phyloP scores from a whole-genome alignment of 2,888 invertebrate species.

The Melanophora roralis region DNA sequence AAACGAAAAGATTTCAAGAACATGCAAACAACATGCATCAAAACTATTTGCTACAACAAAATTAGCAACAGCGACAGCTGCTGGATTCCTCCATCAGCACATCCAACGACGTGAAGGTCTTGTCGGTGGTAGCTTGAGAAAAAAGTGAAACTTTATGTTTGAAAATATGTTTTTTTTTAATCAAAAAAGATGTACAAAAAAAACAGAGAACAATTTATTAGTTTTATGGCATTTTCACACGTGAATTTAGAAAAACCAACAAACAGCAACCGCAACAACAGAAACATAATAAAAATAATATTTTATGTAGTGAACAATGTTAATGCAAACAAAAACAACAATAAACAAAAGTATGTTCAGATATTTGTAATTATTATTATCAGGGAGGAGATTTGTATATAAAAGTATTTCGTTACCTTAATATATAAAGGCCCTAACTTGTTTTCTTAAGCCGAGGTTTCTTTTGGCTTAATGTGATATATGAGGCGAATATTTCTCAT shows the following conservation, averaged over 20 bases:
- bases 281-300: not conserved
- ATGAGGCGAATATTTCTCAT: too few relatives aligned
- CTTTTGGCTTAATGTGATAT: too few relatives aligned
- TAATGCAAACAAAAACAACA: not conserved
- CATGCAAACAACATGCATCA: slow-evolving; percentile 24
- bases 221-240: slow-evolving; percentile 45
- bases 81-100: not conserved
- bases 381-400: too few relatives aligned
- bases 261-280: slow-evolving; percentile 13
- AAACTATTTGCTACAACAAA: slow-evolving; percentile 13
- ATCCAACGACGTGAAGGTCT: slow-evolving; percentile 28
- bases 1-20: slow-evolving; percentile 41
- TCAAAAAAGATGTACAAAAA: slow-evolving; percentile 25
- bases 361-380: not conserved
- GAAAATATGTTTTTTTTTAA: slow-evolving; percentile 6
- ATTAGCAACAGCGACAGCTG: not conserved
- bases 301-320: not conserved
- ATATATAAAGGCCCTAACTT: too few relatives aligned
- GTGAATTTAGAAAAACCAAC: slow-evolving; percentile 32
- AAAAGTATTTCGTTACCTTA: too few relatives aligned
- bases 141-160: slow-evolving; percentile 50
- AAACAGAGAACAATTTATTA: slow-evolving; percentile 36
- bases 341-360: not conserved
- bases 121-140: slow-evolving; percentile 6
- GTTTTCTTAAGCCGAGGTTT: too few relatives aligned